phyloP scores from a whole-genome alignment of 2,797 vertebrate genomes.

The Smutsia temminckii region DNA sequence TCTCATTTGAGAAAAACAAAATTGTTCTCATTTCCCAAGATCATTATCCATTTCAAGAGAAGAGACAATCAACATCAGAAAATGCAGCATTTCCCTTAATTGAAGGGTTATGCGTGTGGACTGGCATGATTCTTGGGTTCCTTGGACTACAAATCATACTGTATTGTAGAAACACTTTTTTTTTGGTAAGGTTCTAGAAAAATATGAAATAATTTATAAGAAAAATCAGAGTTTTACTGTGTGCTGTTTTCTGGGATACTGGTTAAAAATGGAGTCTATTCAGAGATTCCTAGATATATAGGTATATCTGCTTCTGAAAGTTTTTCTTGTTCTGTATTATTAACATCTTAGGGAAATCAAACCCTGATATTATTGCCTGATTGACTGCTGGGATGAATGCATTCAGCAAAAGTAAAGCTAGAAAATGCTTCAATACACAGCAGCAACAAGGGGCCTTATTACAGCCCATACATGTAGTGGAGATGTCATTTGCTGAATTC shows the following conservation, averaged over 20 bases:
- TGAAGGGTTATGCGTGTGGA: neutral
- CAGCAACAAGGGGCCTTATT: neutral
- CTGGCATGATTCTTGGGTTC: neutral
- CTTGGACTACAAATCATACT: neutral
- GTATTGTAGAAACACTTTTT: neutral
- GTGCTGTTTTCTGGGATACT: neutral
- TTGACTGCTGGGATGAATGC: conserved; percentile 31
- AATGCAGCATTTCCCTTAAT: neutral
- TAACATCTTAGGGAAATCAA: conserved; percentile 49
- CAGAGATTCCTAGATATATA: neutral
- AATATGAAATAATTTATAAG: neutral
- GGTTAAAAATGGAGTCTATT: neutral
- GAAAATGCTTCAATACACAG: neutral
- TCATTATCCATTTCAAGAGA: neutral
- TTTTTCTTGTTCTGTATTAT: conserved; percentile 29
- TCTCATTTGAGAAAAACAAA: neutral
- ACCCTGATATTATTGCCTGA: conserved; percentile 51
- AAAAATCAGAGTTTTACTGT: neutral
- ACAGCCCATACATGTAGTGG: neutral
- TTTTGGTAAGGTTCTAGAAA: neutral
- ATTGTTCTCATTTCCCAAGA: neutral
- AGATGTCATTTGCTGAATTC: conserved; percentile 25
- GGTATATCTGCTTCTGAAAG: neutral
- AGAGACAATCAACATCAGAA: neutral
- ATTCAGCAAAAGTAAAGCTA: neutral